phyloP scores from a whole-genome alignment of 2,113 vertebrate species.

The Mirza zaza region DNA sequence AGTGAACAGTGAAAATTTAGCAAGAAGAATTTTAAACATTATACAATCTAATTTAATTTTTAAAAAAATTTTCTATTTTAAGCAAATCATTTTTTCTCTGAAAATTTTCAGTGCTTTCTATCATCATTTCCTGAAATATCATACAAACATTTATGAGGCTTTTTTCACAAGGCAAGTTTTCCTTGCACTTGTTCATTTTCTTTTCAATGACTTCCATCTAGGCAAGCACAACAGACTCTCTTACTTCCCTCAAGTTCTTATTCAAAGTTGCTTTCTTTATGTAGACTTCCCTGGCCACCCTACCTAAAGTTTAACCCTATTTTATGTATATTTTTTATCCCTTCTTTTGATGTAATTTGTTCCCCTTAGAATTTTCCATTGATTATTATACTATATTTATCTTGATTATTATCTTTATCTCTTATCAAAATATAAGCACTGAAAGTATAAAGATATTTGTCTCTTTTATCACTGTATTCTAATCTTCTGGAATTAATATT shows the following conservation, averaged over 20 bases:
- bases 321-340: background rate
- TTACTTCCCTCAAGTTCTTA: background rate
- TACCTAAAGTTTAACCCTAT: background rate
- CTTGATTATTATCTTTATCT: background rate
- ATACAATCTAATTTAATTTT: background rate
- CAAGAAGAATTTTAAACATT: background rate
- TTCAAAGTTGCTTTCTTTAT: background rate
- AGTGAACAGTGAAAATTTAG: background rate
- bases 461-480: background rate
- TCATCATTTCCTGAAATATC: background rate
- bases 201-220: background rate
- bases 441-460: background rate
- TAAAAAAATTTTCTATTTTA: background rate
- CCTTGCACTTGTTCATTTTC: background rate
- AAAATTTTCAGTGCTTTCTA: background rate
- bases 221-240: background rate
- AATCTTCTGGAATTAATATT: background rate
- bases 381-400: background rate
- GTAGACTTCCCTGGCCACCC: background rate
- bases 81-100: background rate
- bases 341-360: background rate
- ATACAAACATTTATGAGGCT: background rate
- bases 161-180: background rate
- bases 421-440: background rate
- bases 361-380: background rate